Evolutionary conservation across 2,797 vertebrate genomes (phyloP).

Genomic region (Falco rusticolus): DNA sequence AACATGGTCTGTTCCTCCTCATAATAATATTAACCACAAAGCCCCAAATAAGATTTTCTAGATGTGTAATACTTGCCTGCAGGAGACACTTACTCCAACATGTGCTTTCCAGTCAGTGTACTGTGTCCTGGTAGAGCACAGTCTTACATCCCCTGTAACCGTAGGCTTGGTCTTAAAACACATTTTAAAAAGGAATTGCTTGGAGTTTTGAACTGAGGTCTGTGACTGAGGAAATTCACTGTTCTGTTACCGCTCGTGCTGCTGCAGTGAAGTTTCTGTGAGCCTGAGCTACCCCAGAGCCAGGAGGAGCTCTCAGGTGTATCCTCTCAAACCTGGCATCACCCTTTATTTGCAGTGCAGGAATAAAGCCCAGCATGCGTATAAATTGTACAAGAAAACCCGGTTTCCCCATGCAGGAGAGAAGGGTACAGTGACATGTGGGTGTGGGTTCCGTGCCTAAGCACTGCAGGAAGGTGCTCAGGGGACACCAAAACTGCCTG

Average conservation of each 20-base stretch:
- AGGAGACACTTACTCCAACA: background rate
- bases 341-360: rapidly evolving
- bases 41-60: background rate
- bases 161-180: background rate
- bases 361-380: background rate
- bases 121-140: background rate
- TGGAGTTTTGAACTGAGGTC: background rate
- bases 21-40: background rate
- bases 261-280: background rate
- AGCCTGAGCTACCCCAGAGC: background rate
- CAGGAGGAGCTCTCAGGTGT: rapidly evolving
- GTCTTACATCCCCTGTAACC: background rate
- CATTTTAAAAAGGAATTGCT: background rate
- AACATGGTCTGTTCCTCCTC: background rate
- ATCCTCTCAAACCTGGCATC: background rate
- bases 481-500: background rate
- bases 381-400: background rate
- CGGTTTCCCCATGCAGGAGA: background rate
- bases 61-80: background rate
- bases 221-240: background rate
- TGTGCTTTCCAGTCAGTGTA: rapidly evolving
- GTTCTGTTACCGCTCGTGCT: background rate
- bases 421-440: rapidly evolving
- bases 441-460: no score
- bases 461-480: background rate